Evolutionary conservation across 1,140 invertebrate species (phyloP).

Genomic region (Proctacanthus coquilletti): DNA sequence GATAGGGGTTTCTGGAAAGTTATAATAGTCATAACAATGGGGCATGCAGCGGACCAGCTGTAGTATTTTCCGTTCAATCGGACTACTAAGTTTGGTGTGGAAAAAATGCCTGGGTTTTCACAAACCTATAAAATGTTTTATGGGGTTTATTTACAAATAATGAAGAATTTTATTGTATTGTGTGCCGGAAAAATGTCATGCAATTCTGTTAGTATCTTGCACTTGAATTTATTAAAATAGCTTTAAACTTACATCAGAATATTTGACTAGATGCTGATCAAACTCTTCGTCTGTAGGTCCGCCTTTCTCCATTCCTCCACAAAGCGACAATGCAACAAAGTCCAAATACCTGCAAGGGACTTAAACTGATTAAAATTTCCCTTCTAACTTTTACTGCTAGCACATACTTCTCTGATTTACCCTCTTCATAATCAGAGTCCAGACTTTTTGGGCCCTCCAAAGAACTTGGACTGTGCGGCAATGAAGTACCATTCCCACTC

Average conservation of each 20-base stretch:
- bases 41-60: slow-evolving; percentile 75
- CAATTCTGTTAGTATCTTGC: slow-evolving; percentile 12
- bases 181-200: slow-evolving; percentile 5
- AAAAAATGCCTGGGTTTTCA: slow-evolving; percentile 59
- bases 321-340: slow-evolving; percentile 61
- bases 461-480: slow-evolving; percentile 85
- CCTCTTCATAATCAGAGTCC: slow-evolving; percentile 69
- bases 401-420: no score
- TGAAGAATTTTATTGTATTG: no score
- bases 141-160: no score
- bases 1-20: slow-evolving; percentile 65
- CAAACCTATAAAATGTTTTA: slow-evolving; percentile 48
- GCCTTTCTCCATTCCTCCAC: slow-evolving; percentile 52
- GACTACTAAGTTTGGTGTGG: slow-evolving; percentile 75
- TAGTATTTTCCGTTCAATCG: slow-evolving; percentile 76
- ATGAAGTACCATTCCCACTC: slow-evolving; percentile 84
- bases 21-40: slow-evolving; percentile 69
- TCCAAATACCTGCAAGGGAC: slow-evolving; percentile 34
- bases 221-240: slow-evolving; percentile 6
- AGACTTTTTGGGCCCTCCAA: slow-evolving; percentile 55
- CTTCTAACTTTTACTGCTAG: no score
- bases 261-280: slow-evolving; percentile 50
- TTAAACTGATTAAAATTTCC: slow-evolving; percentile 3
- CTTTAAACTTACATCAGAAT: slow-evolving; percentile 23
- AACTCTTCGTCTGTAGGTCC: slow-evolving; percentile 52